Evolutionary conservation across 2,797 vertebrate species (phyloP).

Genomic region (Sebastes kiyomatsui): DNA sequence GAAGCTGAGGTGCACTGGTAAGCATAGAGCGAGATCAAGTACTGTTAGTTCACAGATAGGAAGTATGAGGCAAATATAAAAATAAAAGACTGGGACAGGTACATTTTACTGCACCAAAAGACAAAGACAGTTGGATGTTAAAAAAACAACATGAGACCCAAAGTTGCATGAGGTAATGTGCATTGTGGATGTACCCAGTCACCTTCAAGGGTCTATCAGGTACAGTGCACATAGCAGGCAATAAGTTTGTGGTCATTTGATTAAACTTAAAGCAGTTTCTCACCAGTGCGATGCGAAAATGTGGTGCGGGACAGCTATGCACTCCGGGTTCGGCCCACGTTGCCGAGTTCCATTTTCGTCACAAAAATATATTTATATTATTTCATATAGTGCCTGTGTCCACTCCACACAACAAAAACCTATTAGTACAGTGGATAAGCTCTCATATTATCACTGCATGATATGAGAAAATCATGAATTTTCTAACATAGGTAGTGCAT

Average conservation of each 20-base stretch:
- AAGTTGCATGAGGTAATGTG: too few species aligned
- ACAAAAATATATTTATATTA: not conserved
- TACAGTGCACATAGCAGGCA: too few species aligned
- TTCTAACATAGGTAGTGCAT: too few species aligned
- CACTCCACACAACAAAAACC: not conserved
- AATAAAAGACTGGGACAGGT: not conserved
- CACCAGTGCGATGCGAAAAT: not conserved
- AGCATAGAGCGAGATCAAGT: not conserved
- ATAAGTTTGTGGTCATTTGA: not conserved
- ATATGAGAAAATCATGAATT: rapidly evolving
- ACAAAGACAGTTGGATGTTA: not conserved
- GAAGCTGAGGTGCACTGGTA: not conserved
- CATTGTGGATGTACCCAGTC: too few species aligned
- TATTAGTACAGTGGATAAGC: not conserved
- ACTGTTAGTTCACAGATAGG: not conserved
- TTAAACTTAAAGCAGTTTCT: not conserved
- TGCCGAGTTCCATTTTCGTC: not conserved
- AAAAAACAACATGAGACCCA: not conserved
- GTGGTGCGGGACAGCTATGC: not conserved
- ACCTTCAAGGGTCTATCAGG: too few species aligned
- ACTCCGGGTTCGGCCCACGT: rapidly evolving
- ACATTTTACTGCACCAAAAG: too few species aligned
- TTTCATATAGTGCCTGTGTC: not conserved
- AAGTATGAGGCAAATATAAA: not conserved
- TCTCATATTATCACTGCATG: too few species aligned